Conservation (phyloP, 37 sponge, comb jelly and placozoan species). For the Eunapius fragilis region DNA sequence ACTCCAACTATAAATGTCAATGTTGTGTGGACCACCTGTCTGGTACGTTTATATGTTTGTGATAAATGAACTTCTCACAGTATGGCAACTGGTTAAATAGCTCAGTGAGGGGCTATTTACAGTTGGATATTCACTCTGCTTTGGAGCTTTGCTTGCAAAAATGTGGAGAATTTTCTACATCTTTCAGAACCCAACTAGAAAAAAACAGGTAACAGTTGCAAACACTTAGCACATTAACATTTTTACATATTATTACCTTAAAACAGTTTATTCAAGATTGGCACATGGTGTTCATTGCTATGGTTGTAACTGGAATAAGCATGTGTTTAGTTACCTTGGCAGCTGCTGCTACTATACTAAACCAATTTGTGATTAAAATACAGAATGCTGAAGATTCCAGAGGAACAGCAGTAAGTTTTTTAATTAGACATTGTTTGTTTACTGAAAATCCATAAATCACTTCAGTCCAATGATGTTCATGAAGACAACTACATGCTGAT, state of each 20-base stretch:
- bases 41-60: too few relatives aligned
- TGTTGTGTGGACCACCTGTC: background rate
- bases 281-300: background rate
- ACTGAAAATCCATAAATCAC: too few relatives aligned
- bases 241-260: background rate
- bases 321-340: background rate
- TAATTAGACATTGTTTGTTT: background rate
- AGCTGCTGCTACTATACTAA: background rate
- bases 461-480: background rate
- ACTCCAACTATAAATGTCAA: background rate
- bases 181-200: conserved; percentile 46
- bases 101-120: background rate
- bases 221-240: conserved; percentile 7
- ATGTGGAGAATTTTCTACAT: conserved; percentile 60
- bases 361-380: background rate
- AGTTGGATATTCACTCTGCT: conserved; percentile 36
- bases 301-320: background rate
- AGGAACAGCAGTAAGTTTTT: background rate
- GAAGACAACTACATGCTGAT: conserved; percentile 3
- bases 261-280: conserved; percentile 41
- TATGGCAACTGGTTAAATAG: too few relatives aligned
- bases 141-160: conserved; percentile 40
- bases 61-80: too few relatives aligned
- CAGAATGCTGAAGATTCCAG: background rate
- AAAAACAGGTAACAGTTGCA: conserved; percentile 53